Evolutionary conservation across 1,140 invertebrate genomes (phyloP).

Genomic region (Idris sp.): DNA sequence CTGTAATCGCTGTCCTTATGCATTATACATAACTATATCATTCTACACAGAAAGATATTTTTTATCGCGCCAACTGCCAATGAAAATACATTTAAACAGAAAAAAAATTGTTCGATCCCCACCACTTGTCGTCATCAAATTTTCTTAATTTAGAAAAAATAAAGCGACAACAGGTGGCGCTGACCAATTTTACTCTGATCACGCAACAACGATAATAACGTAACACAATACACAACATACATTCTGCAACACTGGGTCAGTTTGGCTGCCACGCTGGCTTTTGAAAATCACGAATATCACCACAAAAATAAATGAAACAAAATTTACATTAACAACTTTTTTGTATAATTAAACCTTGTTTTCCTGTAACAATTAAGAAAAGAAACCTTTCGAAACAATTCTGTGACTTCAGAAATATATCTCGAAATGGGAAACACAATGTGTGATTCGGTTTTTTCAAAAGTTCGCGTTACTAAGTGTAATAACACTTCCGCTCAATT

Average conservation of each 20-base stretch:
- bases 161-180: not conserved
- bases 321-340: conserved; percentile 32
- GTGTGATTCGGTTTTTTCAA: conserved; percentile 50
- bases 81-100: conserved; percentile 24
- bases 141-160: conserved; percentile 3
- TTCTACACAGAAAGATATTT: conserved; percentile 56
- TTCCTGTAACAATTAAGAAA: conserved; percentile 13
- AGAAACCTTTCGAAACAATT: not conserved
- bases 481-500: conserved; percentile 25
- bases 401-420: no score
- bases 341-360: no score
- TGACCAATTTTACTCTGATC: conserved; percentile 16
- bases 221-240: conserved; percentile 69
- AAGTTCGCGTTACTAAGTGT: conserved; percentile 25
- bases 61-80: conserved; percentile 50
- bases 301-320: conserved; percentile 36
- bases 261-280: conserved; percentile 42
- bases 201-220: conserved; percentile 67
- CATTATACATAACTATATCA: conserved; percentile 57
- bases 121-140: not conserved
- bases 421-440: no score
- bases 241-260: conserved; percentile 54
- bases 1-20: conserved; percentile 57
- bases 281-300: conserved; percentile 55
- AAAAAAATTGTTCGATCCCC: conserved; percentile 8